Evolutionary conservation across 2,113 vertebrate species (phyloP), one percentile per base, ranked within the genome.

Genomic region (Rhipidura dahli): DNA sequence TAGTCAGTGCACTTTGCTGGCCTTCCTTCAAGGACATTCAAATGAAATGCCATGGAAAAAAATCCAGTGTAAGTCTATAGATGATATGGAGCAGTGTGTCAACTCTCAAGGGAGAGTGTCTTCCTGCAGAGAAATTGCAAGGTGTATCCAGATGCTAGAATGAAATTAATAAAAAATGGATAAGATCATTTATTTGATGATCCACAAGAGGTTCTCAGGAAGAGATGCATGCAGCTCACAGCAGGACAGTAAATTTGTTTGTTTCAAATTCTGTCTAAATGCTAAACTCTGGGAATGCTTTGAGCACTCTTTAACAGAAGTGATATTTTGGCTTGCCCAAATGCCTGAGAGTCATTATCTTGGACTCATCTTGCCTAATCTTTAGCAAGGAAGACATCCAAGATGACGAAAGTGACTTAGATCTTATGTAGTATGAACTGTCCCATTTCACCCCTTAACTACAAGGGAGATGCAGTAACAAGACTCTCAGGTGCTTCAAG

Each of bases 41-140:
- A 47, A 68, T 9, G 3, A 1, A 0, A 39, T 79, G 21, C 23
- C 11, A 22, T 27, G 11, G 15, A 12, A 63, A 73, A 71, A 60
- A 3, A 3, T 18, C 39, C 5, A 2, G 26, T 49, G 13, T 44
- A 72, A 89, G 13, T 0, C 0, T 27, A 16, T 15, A 77, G 44
- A 12, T 1, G 0, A 24, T 40, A 61, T 76, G 13, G 7, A 53
- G 42, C 0, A 2, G 10, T 45, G 28, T 10, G 15, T 5, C 33
- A 83, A 0, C 10, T 64, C 56, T 64, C 42, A 27, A 40, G 33
- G 30, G 20, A 57, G 17, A 42, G 26, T n/a, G 7, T n/a, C 33
- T 54, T 68, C 30, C n/a, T 86, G 57, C 30, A 45, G 33, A 51
- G 13, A 28, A 86, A 80, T 40, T 63, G 45, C 22, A 70, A 61